phyloP scores from a whole-genome alignment of 2,888 invertebrate genomes.

The Apoda limacodes region DNA sequence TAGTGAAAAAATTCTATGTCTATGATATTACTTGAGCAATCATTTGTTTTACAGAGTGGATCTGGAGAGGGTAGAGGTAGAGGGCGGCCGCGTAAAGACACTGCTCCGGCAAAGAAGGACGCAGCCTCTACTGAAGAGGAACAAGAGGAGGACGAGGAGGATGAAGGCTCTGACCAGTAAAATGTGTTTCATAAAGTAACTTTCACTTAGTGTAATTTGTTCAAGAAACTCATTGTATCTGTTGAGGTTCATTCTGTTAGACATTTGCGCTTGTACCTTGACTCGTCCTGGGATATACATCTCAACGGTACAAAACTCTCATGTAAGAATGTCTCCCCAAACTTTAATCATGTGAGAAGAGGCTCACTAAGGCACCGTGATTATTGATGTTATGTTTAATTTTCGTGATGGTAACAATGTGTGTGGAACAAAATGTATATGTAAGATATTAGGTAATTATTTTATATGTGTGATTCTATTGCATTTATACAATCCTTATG shows the following conservation, averaged over 20 bases:
- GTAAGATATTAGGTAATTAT: conserved; percentile 30
- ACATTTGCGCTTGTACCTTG: too few species aligned
- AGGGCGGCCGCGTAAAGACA: conserved; percentile 59
- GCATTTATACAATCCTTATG: conserved; percentile 40
- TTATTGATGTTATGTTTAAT: conserved; percentile 9
- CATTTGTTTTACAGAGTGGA: too few species aligned
- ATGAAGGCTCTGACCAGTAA: conserved; percentile 66
- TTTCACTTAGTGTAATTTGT: conserved; percentile 60
- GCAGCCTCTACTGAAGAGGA: conserved; percentile 61
- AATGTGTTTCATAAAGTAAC: conserved; percentile 39
- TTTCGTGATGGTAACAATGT: too few species aligned
- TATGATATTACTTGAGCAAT: too few species aligned
- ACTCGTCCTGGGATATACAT: too few species aligned
- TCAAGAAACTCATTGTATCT: too few species aligned
- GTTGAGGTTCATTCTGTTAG: too few species aligned
- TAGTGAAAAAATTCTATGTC: too few species aligned
- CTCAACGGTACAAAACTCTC: conserved; percentile 52
- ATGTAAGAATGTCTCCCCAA: conserved; percentile 46
- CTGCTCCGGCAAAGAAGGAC: conserved; percentile 59
- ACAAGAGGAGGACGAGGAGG: conserved; percentile 62
- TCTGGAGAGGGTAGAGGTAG: conserved; percentile 54
- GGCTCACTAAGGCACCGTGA: conserved; percentile 14
- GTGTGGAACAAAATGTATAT: too few species aligned
- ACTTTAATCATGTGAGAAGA: conserved; percentile 49
- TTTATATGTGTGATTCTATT: conserved; percentile 33